Percentiles rank a stretch among this genome's conserved stretches.
These are phyloP conservation scores for Eumeta japonica DNA, from an alignment of 1,140 invertebrate genomes.

Conservation along the genomic window DNA sequence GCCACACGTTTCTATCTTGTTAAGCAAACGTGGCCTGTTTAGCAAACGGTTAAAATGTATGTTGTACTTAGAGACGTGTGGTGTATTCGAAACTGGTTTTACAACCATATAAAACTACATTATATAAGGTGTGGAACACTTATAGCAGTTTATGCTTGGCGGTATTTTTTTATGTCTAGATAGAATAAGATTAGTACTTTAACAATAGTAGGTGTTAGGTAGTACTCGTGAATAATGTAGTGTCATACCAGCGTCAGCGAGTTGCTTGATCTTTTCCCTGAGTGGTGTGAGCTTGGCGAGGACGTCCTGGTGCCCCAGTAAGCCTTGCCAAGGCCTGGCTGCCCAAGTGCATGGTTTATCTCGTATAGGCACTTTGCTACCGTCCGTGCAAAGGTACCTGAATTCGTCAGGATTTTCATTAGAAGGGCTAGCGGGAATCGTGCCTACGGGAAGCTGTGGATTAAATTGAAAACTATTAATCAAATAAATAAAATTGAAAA, in stretches of 20 bases:
- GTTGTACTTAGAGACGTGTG: too few species aligned
- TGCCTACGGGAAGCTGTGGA: constrained; percentile 60
- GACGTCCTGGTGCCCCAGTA: constrained; percentile 64
- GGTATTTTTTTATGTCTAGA: too few species aligned
- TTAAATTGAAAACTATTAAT: background rate
- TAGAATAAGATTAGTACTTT: too few species aligned
- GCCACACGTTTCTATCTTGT: too few species aligned
- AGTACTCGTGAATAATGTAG: too few species aligned
- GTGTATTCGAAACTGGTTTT: too few species aligned
- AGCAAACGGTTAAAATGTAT: too few species aligned
- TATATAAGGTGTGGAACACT: too few species aligned
- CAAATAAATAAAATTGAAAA: constrained; percentile 6
- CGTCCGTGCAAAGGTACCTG: constrained; percentile 80
- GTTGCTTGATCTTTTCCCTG: constrained; percentile 44
- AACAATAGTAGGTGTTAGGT: too few species aligned
- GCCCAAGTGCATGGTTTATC: constrained; percentile 76
- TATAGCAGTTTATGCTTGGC: too few species aligned
- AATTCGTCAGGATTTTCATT: constrained; percentile 62
- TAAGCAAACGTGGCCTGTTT: too few species aligned
- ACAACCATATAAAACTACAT: too few species aligned
- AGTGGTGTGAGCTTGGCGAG: constrained; percentile 49
- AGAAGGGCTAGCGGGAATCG: constrained; percentile 44
- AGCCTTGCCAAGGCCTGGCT: constrained; percentile 76
- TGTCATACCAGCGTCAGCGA: constrained; percentile 35
- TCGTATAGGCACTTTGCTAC: constrained; percentile 65